Base-by-base conservation (phyloP, 2,888 invertebrate genomes). In the Charanyca ferruginea region DNA sequence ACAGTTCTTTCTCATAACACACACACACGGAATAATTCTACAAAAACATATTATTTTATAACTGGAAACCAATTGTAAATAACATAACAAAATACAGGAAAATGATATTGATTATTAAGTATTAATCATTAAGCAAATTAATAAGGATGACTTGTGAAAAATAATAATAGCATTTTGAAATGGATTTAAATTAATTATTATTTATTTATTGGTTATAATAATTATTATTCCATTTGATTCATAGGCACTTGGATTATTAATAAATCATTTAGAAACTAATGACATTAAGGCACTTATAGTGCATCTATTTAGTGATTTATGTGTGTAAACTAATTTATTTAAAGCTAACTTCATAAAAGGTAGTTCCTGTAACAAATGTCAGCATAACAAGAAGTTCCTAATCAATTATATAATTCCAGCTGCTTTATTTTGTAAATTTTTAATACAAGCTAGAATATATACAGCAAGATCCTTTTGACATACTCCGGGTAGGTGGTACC, bases 1-100 rank as follows among this genome's bases (percentile, higher is more conserved):
- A 69, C 65, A 25, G 47, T 48, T 60, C 47, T 59, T 79, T 53
- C 2, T 32, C 41, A 38, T 51, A 44, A 76, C 53, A 52, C 25
- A 69, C 38, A n/a, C 45, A 55, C 41, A 28, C 11, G n/a, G 22
- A 54, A 54, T 54, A 47, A 59, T 63, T 35, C 13, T 28, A 66
- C 18, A 57, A 47, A 66, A 69, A 70, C 32, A 60, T 32, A 45
- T 22, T n/a, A 45, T 55, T 63, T 42, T 49, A 28, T 42, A 48
- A 61, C 28, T 47, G 47, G 32, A 44, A 63, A 55, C 23, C 3
- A 16, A 59, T 52, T 25, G 23, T 2, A 42, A 65, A 28, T 57
- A 53, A 54, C 42, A 52, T 28, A 59, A 65, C 32, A 61, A 45
- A 61, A 45, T 20, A 53, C 38, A 61, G 38, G 35, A 22, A 55